Evolutionary conservation across 2,797 vertebrate genomes (phyloP).

Genomic region (Podargus strigoides): DNA sequence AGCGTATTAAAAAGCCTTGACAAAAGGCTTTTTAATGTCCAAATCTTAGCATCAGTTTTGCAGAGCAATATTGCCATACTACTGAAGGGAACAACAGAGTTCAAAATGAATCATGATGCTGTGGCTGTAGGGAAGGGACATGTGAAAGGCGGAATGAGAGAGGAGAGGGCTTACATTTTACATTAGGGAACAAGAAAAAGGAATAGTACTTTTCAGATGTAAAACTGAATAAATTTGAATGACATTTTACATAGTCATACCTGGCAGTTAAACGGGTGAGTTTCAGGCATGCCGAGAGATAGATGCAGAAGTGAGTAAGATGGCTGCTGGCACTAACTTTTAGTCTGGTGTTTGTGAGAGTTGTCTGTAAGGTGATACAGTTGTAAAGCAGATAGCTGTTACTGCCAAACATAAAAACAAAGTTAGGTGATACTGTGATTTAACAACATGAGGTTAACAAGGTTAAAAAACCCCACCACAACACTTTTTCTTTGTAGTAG

Average conservation of each 20-base stretch:
- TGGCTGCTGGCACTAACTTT: background rate
- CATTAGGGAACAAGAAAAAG: background rate
- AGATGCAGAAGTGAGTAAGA: background rate
- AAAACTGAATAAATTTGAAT: background rate
- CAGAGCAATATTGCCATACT: too few relatives aligned
- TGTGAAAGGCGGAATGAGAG: fast-evolving
- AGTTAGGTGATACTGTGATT: background rate
- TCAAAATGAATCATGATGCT: background rate
- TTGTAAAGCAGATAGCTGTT: background rate
- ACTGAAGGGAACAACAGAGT: background rate
- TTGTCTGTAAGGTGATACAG: background rate
- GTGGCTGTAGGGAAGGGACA: background rate
- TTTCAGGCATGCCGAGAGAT: background rate
- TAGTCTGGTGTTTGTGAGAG: background rate
- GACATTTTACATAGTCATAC: background rate
- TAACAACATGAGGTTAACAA: background rate
- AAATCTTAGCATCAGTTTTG: background rate
- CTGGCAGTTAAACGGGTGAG: background rate
- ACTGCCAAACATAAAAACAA: background rate
- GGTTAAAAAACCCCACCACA: background rate
- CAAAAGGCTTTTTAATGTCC: too few relatives aligned
- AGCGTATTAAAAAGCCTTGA: background rate
- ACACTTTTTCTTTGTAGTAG: background rate
- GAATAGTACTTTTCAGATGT: background rate
- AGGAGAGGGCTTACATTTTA: background rate